A percentile compares a stretch with the other conserved stretches of the same genome.
Conservation (phyloP, 2,888 invertebrate species). For the Lacanobia oleracea region DNA sequence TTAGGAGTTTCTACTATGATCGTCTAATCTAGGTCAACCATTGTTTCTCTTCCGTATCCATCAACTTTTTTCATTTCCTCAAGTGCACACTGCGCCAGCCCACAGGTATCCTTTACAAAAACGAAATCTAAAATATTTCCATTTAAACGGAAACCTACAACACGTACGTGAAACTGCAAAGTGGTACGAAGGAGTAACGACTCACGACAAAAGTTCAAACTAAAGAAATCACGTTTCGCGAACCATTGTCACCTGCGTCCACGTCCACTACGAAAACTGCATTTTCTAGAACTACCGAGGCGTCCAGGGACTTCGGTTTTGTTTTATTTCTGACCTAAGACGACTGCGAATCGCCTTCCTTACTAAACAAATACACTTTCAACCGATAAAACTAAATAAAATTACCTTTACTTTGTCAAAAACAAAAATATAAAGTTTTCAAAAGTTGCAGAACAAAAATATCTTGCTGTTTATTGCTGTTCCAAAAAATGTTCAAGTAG, state of each 20-base stretch:
- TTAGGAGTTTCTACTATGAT: conserved; percentile 5
- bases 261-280: conserved; percentile 70
- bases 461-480: conserved; percentile 52
- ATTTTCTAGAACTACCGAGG: conserved; percentile 67
- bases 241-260: conserved; percentile 78
- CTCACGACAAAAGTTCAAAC: conserved; percentile 67
- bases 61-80: conserved; percentile 54
- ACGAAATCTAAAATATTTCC: conserved; percentile 52
- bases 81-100: conserved; percentile 38
- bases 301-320: conserved; percentile 42
- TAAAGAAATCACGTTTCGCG: conserved; percentile 70
- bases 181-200: conserved; percentile 64
- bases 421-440: conserved; percentile 30
- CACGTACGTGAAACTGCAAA: conserved; percentile 66
- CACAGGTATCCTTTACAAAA: conserved; percentile 27
- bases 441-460: conserved; percentile 39
- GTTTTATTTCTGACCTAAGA: conserved; percentile 49
- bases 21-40: conserved; percentile 37
- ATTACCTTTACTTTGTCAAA: conserved; percentile 53
- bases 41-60: conserved; percentile 35
- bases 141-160: conserved; percentile 54
- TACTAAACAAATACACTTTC: conserved; percentile 63
- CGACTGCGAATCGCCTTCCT: conserved; percentile 46
- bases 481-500: conserved; percentile 57
- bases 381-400: conserved; percentile 56